phyloP scores from a whole-genome alignment of 2,113 vertebrate species.

The Corynorhinus townsendii region DNA sequence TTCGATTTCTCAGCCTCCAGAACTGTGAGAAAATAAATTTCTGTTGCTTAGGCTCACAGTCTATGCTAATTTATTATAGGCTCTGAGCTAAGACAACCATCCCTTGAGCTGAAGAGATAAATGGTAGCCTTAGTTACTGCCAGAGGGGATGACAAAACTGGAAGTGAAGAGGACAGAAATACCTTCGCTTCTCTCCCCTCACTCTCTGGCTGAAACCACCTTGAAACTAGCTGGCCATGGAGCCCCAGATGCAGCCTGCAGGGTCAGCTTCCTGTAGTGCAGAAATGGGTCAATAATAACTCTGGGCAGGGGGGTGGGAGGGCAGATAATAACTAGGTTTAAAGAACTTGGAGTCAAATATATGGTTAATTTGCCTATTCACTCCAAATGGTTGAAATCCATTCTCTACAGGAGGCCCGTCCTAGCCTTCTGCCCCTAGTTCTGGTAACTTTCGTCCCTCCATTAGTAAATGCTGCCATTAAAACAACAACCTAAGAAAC shows the following conservation, averaged over 20 bases:
- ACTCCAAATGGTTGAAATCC: neutral
- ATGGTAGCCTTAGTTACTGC: neutral
- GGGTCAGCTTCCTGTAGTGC: neutral
- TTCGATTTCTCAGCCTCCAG: neutral
- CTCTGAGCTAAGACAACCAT: neutral
- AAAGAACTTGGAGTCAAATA: neutral
- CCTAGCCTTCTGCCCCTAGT: neutral
- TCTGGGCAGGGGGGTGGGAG: neutral
- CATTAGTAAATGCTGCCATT: slow-evolving; percentile 1
- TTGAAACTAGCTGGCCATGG: neutral
- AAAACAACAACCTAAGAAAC: slow-evolving; percentile 19
- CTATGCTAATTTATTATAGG: neutral
- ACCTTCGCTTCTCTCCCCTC: neutral
- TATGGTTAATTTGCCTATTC: neutral
- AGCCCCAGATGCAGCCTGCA: neutral
- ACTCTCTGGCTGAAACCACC: neutral
- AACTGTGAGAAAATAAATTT: neutral
- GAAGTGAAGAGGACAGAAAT: neutral
- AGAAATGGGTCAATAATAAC: neutral
- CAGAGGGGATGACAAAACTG: neutral
- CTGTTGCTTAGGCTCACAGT: neutral
- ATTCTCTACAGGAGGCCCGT: neutral
- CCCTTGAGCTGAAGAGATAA: neutral
- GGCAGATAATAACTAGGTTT: neutral
- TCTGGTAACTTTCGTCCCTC: neutral